Evolutionary conservation across 2,797 vertebrate species (phyloP).

Genomic region (Squalus acanthias): DNA sequence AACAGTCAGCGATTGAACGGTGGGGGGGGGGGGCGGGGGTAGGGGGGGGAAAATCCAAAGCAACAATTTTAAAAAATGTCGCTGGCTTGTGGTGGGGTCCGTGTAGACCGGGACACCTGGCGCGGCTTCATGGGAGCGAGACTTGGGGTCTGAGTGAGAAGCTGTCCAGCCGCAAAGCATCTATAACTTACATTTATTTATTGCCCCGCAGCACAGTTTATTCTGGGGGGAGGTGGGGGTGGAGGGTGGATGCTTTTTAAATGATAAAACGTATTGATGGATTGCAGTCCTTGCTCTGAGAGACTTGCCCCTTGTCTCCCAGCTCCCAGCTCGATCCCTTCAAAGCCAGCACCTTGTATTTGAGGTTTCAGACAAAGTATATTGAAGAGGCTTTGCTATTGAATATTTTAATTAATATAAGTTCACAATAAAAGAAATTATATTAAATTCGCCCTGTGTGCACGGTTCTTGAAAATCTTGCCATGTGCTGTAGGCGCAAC

Average conservation of each 20-base stretch:
- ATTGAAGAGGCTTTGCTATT: slow-evolving; percentile 29
- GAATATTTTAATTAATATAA: slow-evolving; percentile 35
- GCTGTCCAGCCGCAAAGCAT: neutral
- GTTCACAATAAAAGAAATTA: slow-evolving; percentile 11
- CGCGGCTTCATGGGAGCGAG: neutral
- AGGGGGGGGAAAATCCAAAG: neutral
- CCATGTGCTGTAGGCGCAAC: neutral
- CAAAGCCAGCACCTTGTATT: neutral
- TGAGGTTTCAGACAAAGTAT: neutral
- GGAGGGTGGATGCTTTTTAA: neutral
- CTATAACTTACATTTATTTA: neutral
- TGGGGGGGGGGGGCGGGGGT: no score
- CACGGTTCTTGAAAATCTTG: neutral
- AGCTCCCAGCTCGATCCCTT: neutral
- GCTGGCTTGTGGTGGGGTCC: neutral
- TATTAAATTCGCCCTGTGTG: neutral
- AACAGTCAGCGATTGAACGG: no score
- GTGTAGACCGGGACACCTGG: neutral
- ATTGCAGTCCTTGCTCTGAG: neutral
- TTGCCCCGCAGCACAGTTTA: neutral
- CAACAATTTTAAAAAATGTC: neutral
- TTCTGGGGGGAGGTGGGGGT: neutral
- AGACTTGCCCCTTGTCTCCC: neutral
- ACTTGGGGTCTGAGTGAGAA: neutral
- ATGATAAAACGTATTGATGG: neutral